These are phyloP conservation scores for Biston stratarius DNA, from an alignment of 2,888 invertebrate genomes.

Conservation along the genomic window DNA sequence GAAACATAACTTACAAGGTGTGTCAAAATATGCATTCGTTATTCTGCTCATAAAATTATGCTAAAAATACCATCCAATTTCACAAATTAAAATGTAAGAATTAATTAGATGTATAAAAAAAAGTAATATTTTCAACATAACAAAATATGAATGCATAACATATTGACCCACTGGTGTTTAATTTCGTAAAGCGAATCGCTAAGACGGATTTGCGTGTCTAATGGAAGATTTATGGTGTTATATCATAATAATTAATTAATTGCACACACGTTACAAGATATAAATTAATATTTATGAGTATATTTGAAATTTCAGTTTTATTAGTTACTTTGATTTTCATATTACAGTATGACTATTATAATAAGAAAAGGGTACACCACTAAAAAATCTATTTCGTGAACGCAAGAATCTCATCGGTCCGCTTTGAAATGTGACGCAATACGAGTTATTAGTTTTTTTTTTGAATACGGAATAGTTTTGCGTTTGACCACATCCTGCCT, in stretches of 20 bases:
- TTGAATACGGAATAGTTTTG: too few species aligned
- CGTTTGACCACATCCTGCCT: too few species aligned
- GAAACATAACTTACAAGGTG: background rate
- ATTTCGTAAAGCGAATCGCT: constrained; percentile 36
- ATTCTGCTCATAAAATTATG: constrained; percentile 16
- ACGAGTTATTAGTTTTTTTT: too few species aligned
- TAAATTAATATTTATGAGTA: constrained; percentile 17
- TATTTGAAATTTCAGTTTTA: too few species aligned
- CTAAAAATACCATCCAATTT: constrained; percentile 28
- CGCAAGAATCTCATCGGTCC: too few species aligned
- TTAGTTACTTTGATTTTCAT: too few species aligned
- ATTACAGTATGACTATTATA: too few species aligned
- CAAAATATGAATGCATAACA: constrained; percentile 34
- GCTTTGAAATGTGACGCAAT: too few species aligned
- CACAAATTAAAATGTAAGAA: constrained; percentile 36
- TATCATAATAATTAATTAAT: constrained; percentile 24
- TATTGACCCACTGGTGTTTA: constrained; percentile 32
- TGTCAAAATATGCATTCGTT: constrained; percentile 19
- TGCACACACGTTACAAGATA: constrained; percentile 9
- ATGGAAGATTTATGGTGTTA: constrained; percentile 32
- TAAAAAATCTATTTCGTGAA: too few species aligned
- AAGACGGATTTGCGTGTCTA: constrained; percentile 24
- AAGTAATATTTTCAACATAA: constrained; percentile 35
- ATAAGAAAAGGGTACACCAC: too few species aligned
- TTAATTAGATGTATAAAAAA: constrained; percentile 30